Evolutionary conservation across 1,140 invertebrate species (phyloP), one percentile per base, ranked within the genome.

Genomic region (Drosophila kurseongensis): DNA sequence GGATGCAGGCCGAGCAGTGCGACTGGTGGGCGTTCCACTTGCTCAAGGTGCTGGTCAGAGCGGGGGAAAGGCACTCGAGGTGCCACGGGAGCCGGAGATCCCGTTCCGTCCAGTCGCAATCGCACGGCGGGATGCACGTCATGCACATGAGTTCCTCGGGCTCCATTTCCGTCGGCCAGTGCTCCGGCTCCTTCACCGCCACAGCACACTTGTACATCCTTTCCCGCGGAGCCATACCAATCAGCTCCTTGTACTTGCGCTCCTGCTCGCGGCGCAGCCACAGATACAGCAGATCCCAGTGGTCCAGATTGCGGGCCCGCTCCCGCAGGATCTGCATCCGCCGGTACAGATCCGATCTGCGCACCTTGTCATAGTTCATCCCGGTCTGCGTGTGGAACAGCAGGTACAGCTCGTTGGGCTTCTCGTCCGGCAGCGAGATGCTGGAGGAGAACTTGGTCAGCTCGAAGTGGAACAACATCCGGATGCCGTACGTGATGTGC

Each of bases 381-480:
- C 88, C 88, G 0, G 89, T 79, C 36, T 80, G 83, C 2, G 73
- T 80, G 32, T 83, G 83, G 68, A 83, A 89, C 10, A 91, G 61
- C 23, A 91, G 1, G 48, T 89, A 90, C 5, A 91, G 41, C 29
- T 88, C 82, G 10, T 75, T 75, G 35, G 83, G 83, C 9, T 75
- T 60, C 47, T 80, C 82, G 4, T 80, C 67, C 0, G 83, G 83
- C 50, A 77, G 36, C 0, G 78, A 58, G 4, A 88, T 60, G 54
- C 62, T 78, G 32, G 38, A 57, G 27, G 85, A 89, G 47, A 76
- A 81, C 18, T 73, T 81, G 10, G 77, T 59, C 57, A 90, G 10
- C 40, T 91, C 75, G 4, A 91, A 90, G 27, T 90, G 77, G 27
- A 89, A 91, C 7, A 91, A 47, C 63, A 73, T 79, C 0, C 89